phyloP scores from a whole-genome alignment of 1,140 invertebrate species.

The Drosophila mayri region DNA sequence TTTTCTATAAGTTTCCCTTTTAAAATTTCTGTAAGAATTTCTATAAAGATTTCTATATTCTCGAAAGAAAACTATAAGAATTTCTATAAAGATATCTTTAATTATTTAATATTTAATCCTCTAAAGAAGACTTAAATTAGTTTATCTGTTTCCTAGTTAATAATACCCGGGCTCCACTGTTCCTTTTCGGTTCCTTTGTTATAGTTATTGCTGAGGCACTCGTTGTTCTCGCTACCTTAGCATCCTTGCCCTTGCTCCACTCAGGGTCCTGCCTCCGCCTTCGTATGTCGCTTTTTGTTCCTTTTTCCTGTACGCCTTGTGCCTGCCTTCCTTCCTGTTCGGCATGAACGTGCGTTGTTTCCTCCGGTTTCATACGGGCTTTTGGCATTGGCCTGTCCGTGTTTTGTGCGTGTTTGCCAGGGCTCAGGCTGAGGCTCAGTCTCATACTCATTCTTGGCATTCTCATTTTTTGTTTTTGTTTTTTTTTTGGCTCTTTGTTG shows the following conservation, averaged over 20 bases:
- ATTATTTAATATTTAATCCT: background rate
- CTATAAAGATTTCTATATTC: background rate
- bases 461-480: background rate
- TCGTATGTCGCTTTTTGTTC: slow-evolving; percentile 53
- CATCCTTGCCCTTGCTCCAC: slow-evolving; percentile 60
- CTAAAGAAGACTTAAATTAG: background rate
- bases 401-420: slow-evolving; percentile 57
- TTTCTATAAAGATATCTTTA: background rate
- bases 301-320: slow-evolving; percentile 73
- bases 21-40: background rate
- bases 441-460: background rate
- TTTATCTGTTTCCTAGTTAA: too few species aligned
- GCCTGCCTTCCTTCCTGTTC: slow-evolving; percentile 71
- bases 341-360: slow-evolving; percentile 77
- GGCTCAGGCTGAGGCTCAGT: background rate
- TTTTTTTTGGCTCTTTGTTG: slow-evolving; percentile 22
- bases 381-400: slow-evolving; percentile 55
- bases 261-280: slow-evolving; percentile 16
- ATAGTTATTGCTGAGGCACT: slow-evolving; percentile 61
- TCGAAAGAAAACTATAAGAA: too few species aligned
- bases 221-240: slow-evolving; percentile 69
- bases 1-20: background rate
- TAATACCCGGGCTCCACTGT: slow-evolving; percentile 1
- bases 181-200: slow-evolving; percentile 45
- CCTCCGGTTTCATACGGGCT: slow-evolving; percentile 42